These are phyloP conservation scores for Megaceryle maxima DNA, from an alignment of 2,113 vertebrate species.

Conservation along the genomic window DNA sequence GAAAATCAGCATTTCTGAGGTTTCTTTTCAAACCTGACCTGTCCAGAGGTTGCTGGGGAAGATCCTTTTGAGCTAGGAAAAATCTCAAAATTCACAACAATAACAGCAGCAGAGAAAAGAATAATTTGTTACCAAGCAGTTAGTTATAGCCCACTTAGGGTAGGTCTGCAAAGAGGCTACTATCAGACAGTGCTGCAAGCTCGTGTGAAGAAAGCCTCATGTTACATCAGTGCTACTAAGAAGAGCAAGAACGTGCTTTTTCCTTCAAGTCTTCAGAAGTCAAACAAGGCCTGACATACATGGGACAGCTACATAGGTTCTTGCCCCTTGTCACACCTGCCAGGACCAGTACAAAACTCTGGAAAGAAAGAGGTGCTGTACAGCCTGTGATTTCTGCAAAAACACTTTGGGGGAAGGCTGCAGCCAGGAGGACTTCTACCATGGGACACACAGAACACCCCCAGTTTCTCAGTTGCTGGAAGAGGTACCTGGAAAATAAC, in stretches of 20 bases:
- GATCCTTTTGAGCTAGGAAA: background rate
- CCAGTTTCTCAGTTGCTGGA: background rate
- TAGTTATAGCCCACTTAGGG: background rate
- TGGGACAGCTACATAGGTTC: background rate
- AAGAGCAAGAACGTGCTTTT: background rate
- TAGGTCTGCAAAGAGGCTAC: background rate
- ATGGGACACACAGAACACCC: rapidly evolving
- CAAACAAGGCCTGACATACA: background rate
- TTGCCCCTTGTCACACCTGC: background rate
- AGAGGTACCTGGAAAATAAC: background rate
- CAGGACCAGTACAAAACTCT: background rate
- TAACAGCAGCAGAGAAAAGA: background rate
- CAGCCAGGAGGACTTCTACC: background rate
- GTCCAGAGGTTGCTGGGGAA: background rate
- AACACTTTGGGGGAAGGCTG: background rate
- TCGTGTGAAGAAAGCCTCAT: background rate
- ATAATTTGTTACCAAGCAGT: too few relatives aligned
- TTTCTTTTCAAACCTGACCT: background rate
- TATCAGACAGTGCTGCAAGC: background rate
- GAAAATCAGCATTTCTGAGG: background rate
- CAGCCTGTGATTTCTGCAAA: background rate
- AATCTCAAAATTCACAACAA: background rate
- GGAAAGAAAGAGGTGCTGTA: background rate
- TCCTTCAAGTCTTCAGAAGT: background rate
- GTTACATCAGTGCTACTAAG: background rate